Percentiles rank a stretch among this genome's conserved stretches.
Conservation (phyloP, 2,797 vertebrate genomes). For the Gymnodraco acuticeps region DNA sequence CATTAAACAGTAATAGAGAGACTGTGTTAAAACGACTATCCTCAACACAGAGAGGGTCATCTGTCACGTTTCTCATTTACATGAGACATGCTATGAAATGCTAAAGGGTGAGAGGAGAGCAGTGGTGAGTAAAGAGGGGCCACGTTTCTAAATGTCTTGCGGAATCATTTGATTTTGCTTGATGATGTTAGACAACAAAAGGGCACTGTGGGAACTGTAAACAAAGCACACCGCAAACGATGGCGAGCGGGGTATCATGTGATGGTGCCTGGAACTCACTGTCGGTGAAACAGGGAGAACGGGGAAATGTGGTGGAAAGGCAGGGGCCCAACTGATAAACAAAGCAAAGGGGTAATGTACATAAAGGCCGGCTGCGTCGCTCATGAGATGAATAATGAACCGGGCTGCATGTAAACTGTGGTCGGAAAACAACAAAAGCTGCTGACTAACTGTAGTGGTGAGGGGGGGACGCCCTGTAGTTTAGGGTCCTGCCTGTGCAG, state of each 20-base stretch:
- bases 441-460: conserved; percentile 79
- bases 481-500: conserved; percentile 56
- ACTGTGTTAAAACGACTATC: conserved; percentile 48
- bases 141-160: conserved; percentile 29
- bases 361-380: conserved; percentile 65
- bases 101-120: conserved; percentile 24
- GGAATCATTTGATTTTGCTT: conserved; percentile 60
- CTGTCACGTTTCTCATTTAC: conserved; percentile 64
- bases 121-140: conserved; percentile 45
- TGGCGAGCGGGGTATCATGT: conserved; percentile 68
- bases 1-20: conserved; percentile 36
- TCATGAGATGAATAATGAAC: conserved; percentile 78
- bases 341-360: conserved; percentile 68
- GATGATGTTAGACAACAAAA: conserved; percentile 69
- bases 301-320: conserved; percentile 66
- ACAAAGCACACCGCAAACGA: conserved; percentile 69
- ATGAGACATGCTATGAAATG: conserved; percentile 41
- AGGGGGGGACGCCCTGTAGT: conserved; percentile 71
- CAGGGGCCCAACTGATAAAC: conserved; percentile 76
- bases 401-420: conserved; percentile 80
- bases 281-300: conserved; percentile 57
- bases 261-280: conserved; percentile 64
- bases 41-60: conserved; percentile 42
- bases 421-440: conserved; percentile 83
- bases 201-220: conserved; percentile 74